Percentiles rank a stretch among this genome's conserved stretches.
Conservation (phyloP, 2,797 vertebrate genomes). For the Cryptoblepharus egeriae region DNA sequence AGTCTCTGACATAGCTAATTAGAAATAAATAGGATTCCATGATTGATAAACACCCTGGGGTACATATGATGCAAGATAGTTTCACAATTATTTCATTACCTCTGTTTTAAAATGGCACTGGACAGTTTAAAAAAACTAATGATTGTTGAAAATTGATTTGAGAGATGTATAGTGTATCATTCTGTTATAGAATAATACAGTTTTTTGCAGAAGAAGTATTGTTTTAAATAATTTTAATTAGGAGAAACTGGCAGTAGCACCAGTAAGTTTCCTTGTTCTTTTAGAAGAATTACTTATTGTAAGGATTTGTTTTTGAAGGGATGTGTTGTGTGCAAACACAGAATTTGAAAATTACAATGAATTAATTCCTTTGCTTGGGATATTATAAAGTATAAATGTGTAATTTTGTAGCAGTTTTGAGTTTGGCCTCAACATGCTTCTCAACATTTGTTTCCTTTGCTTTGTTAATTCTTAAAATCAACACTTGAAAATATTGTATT, state of each 20-base stretch:
- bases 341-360: constrained; percentile 47
- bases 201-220: constrained; percentile 44
- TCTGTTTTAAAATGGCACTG: constrained; percentile 58
- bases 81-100: constrained; percentile 60
- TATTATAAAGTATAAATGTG: constrained; percentile 58
- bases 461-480: constrained; percentile 69
- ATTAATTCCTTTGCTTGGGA: constrained; percentile 59
- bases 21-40: constrained; percentile 52
- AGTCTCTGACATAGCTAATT: constrained; percentile 29
- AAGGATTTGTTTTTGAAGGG: constrained; percentile 48
- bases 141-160: constrained; percentile 56
- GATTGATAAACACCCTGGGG: constrained; percentile 42
- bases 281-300: constrained; percentile 53
- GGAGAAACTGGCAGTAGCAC: constrained; percentile 52
- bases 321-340: constrained; percentile 32
- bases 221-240: constrained; percentile 67
- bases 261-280: constrained; percentile 51
- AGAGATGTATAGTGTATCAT: constrained; percentile 62
- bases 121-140: constrained; percentile 60
- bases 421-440: constrained; percentile 66
- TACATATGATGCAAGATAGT: constrained; percentile 52
- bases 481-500: constrained; percentile 76
- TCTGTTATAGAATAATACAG: constrained; percentile 53
- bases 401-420: constrained; percentile 67
- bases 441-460: constrained; percentile 64